Evolutionary conservation across 2,888 invertebrate species (phyloP).

Genomic region (Synergus laeviventris): DNA sequence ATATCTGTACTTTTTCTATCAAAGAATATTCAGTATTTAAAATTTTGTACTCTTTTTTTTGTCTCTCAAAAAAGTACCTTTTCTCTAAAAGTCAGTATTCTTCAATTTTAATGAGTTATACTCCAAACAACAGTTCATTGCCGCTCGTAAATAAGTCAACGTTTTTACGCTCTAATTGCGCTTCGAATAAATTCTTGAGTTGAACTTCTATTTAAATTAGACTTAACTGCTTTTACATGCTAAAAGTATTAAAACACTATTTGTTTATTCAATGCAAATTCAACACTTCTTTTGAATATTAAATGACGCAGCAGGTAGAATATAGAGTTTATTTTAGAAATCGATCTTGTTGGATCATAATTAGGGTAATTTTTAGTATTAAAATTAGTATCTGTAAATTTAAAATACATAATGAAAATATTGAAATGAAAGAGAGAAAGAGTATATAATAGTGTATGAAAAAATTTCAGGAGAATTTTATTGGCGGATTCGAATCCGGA

Average conservation of each 20-base stretch:
- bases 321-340: not conserved
- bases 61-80: not conserved
- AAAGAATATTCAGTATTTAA: no score
- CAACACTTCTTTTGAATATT: not conserved
- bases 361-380: not conserved
- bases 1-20: no score
- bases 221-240: conserved; percentile 6
- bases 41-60: not conserved
- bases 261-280: conserved; percentile 7
- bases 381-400: not conserved
- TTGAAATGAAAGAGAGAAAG: not conserved
- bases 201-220: conserved; percentile 36
- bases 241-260: not conserved
- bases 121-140: conserved; percentile 35
- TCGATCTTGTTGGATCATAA: not conserved
- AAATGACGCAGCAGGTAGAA: not conserved
- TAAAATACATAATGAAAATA: not conserved
- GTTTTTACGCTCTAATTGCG: conserved; percentile 36
- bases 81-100: not conserved
- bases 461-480: not conserved
- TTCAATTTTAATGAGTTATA: conserved; percentile 31
- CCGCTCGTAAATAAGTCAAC: conserved; percentile 35
- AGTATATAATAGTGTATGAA: conserved; percentile 11
- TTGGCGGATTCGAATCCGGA: conserved; percentile 24
- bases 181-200: conserved; percentile 19